Evolutionary conservation across 2,113 vertebrate genomes (phyloP), one percentile per base, ranked within the genome.

Genomic region (Pseudopodoces humilis): DNA sequence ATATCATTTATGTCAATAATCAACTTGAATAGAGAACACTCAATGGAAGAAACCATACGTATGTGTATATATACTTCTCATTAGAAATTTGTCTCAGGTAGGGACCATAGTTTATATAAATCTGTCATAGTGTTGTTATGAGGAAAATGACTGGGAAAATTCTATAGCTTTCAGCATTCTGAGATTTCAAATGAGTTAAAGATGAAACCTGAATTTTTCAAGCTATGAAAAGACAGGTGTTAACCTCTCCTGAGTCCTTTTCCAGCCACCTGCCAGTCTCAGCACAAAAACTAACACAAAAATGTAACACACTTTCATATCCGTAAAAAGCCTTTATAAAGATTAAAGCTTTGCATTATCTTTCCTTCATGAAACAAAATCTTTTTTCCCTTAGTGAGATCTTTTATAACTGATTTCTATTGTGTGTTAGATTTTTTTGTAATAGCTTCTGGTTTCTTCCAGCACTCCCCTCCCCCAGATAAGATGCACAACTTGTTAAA

Each of bases 171-270:
- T 63, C 46, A 80, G 27, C 25, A 74, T 83, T 88, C 31, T 74
- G 86, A 74, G 56, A 77, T 79, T 83, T 94, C 81, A 74, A 81
- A 69, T 13, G 27, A 93, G 68, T 74, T 90, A 88, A 92, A 95
- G 41, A 83, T 63, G 23, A 94, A 96, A 88, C 33, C 27, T 88
- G 79, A 74, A 78, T 94, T 94, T 79, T 91, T 85, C 52, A 75
- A 67, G 47, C 82, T 90, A 28, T 71, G 79, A 91, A 92, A 95
- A 83, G 67, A 64, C 75, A 96, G 64, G 92, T 93, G 88, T 86
- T 95, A 96, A 94, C 93, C 75, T 93, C 84, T 94, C 92, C 71
- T 41, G 88, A 86, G 75, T 94, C 82, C 60, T 93, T 25, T 95
- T 77, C 52, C 59, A 96, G 47, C 70, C 87, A 96, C 95, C 94